Evolutionary conservation across 2,888 invertebrate species (phyloP).

Genomic region (Ernsta delagoae): DNA sequence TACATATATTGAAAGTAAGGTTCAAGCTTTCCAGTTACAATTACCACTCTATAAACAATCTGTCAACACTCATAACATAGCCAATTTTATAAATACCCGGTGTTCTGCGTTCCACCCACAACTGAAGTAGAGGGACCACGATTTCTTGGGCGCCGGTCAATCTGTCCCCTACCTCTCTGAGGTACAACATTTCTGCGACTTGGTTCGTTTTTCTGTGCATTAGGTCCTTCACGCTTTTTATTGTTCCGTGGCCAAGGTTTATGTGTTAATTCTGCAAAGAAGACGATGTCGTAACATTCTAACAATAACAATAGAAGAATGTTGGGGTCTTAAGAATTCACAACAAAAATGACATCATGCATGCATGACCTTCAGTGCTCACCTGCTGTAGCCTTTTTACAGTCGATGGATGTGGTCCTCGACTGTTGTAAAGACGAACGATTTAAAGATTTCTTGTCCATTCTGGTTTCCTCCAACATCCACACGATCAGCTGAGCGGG

Average conservation of each 20-base stretch:
- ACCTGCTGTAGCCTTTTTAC: conserved; percentile 91
- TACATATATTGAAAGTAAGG: too few relatives aligned
- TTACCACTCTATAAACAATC: too few relatives aligned
- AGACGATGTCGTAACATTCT: not conserved
- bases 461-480: conserved; percentile 86
- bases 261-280: conserved; percentile 64
- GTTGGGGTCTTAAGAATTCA: conserved; percentile 5
- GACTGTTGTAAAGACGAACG: conserved; percentile 88
- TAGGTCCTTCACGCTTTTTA: conserved; percentile 87
- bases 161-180: conserved; percentile 87
- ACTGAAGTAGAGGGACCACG: conserved; percentile 80
- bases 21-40: too few relatives aligned
- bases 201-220: conserved; percentile 86
- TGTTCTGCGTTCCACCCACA: conserved; percentile 88
- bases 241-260: conserved; percentile 87
- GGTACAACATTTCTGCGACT: conserved; percentile 87
- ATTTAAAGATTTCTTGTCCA: conserved; percentile 91
- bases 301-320: not conserved
- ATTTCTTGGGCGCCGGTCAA: conserved; percentile 90
- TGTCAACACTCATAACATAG: too few relatives aligned
- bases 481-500: conserved; percentile 83
- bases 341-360: conserved; percentile 26
- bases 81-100: conserved; percentile 85
- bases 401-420: conserved; percentile 90
- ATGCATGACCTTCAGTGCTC: conserved; percentile 51